Conservation (phyloP, 2,888 invertebrate species). For the Rhodophaea formosa region DNA sequence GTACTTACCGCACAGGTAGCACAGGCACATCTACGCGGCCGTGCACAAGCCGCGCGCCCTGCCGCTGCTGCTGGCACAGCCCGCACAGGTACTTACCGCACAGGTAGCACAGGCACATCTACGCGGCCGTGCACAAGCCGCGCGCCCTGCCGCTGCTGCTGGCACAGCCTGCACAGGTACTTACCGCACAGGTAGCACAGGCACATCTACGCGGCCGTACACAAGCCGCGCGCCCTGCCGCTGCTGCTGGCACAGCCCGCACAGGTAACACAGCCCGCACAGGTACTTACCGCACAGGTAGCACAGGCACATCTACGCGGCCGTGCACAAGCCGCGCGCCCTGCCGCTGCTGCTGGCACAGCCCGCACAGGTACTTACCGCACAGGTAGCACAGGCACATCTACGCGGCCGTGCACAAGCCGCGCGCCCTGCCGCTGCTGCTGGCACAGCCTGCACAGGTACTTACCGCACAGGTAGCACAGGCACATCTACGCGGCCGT, state of each 20-base stretch:
- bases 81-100: slow-evolving; percentile 39
- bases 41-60: slow-evolving; percentile 23
- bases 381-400: no score
- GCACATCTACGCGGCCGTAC: slow-evolving; percentile 8
- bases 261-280: no score
- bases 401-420: slow-evolving; percentile 45
- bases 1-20: slow-evolving; percentile 42
- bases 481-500: slow-evolving; percentile 6
- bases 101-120: slow-evolving; percentile 29
- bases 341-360: no score
- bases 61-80: slow-evolving; percentile 32
- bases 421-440: slow-evolving; percentile 36
- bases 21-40: slow-evolving; percentile 4
- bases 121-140: slow-evolving; percentile 18
- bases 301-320: no score
- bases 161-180: slow-evolving; percentile 19
- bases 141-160: slow-evolving; percentile 33
- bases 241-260: slow-evolving; percentile 32
- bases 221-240: slow-evolving; percentile 26
- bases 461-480: slow-evolving; percentile 40
- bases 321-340: no score
- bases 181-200: slow-evolving; percentile 40
- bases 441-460: slow-evolving; percentile 24
- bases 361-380: no score
- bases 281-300: no score